Percentiles rank a stretch among this genome's conserved stretches.
Evolutionary conservation across 1,140 invertebrate species (phyloP).

Genomic region (Drosophila nigrodunni): DNA sequence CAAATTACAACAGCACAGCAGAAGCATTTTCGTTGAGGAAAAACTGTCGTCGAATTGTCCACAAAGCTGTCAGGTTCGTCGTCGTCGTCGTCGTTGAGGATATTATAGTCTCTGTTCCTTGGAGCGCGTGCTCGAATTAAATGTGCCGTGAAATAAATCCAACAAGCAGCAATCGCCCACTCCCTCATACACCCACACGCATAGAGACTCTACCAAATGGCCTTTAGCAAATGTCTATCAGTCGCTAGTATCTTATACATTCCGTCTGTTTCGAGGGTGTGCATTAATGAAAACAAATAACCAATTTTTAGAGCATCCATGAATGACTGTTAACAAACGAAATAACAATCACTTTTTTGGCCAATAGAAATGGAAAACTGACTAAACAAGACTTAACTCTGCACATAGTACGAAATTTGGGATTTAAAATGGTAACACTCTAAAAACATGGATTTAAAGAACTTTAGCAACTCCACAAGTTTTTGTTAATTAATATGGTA

Average conservation of each 20-base stretch:
- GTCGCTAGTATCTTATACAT: constrained; percentile 11
- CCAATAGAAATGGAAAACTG: background rate
- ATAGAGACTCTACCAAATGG: constrained; percentile 33
- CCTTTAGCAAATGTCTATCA: constrained; percentile 55
- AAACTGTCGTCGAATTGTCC: constrained; percentile 72
- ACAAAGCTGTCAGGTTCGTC: constrained; percentile 38
- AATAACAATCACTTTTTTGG: background rate
- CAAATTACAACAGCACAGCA: constrained; percentile 64
- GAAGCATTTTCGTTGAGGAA: constrained; percentile 10
- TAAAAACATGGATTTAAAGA: too few species aligned
- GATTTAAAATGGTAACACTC: too few species aligned
- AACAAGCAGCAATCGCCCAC: constrained; percentile 44
- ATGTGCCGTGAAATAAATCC: constrained; percentile 82
- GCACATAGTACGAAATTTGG: too few species aligned
- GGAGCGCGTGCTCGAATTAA: constrained; percentile 75
- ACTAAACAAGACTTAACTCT: too few species aligned
- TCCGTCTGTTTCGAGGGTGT: constrained; percentile 1
- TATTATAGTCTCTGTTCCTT: constrained; percentile 49
- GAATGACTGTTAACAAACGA: background rate
- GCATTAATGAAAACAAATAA: constrained; percentile 28
- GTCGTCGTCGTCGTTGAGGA: constrained; percentile 12
- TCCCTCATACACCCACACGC: constrained; percentile 1
- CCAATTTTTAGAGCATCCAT: constrained; percentile 14
- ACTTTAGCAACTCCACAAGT: too few species aligned
- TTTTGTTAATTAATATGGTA: too few species aligned